Percentiles rank a stretch among this genome's conserved stretches.
Conservation (phyloP, 2,888 invertebrate species). For the Platycnemis pennipes region DNA sequence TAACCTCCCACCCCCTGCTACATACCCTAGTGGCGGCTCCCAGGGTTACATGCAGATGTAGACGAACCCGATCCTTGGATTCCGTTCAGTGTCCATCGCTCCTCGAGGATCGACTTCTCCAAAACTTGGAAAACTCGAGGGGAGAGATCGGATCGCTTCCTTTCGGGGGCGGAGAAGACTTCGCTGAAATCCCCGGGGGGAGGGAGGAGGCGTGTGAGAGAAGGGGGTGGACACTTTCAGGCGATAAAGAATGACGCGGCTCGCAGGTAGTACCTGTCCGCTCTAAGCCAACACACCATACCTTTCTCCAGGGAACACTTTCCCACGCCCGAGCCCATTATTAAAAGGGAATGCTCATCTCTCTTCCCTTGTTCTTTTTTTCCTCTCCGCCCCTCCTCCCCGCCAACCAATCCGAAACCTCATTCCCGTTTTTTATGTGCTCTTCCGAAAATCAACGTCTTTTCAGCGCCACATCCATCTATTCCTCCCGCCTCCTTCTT, state of each 20-base stretch:
- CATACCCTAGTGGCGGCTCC: too few species aligned
- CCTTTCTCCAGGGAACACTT: conserved; percentile 51
- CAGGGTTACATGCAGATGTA: too few species aligned
- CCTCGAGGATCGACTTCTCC: background rate
- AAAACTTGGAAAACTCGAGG: background rate
- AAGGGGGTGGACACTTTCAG: background rate
- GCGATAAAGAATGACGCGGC: conserved; percentile 3
- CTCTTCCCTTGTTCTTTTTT: background rate
- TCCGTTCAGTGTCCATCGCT: background rate
- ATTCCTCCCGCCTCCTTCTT: background rate
- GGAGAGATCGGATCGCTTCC: background rate
- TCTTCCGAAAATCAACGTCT: conserved; percentile 67
- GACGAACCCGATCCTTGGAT: too few species aligned
- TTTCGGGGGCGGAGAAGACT: background rate
- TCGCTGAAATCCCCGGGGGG: background rate
- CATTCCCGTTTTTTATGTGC: conserved; percentile 58
- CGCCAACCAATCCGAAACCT: conserved; percentile 48
- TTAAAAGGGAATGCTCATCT: conserved; percentile 62
- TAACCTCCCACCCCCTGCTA: too few species aligned
- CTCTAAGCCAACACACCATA: conserved; percentile 23
- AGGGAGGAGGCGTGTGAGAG: background rate
- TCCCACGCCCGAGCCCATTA: conserved; percentile 66
- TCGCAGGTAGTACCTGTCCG: background rate
- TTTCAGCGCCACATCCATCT: conserved; percentile 61
- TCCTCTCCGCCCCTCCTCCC: background rate